Base-by-base conservation (phyloP, 1,140 invertebrate species). In the Macrocentrus cingulum region DNA sequence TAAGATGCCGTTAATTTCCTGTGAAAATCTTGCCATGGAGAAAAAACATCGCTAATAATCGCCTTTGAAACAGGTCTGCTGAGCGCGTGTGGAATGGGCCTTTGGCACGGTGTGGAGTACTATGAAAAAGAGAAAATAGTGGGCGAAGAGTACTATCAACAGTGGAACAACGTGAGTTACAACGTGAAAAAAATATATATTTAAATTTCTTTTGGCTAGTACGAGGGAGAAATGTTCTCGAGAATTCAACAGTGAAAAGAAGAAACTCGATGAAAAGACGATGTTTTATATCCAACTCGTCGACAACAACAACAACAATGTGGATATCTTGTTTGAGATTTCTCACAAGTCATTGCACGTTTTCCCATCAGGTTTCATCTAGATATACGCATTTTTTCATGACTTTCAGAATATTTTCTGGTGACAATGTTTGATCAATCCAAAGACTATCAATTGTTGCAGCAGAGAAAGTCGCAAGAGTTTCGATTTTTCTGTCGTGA, bases 81-180 rank as follows among this genome's bases (percentile, higher is more conserved):
- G 59, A 89, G 91, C 59, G 93, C 93, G 22, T 93, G 92, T 41
- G 92, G 88, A 25, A 96, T 96, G 93, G 94, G 92, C 46, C 81
- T 96, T 22, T 97, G 93, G 93, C 94, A 96, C 74, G 94, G 91
- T 23, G 93, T 95, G 16, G 94, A 96, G 76, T 96, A 95, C 77
- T 96, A 94, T 69, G 94, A 97, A 76, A 93, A 92, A 74, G 92
- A 95, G 76, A 94, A 93, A 77, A 86, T 94, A 22, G 91, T 94
- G 48, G 92, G 91, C 32, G 90, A 94, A 69, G 90, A 93, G 68
- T 92, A 87, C 71, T 95, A 91, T 71, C 91, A 94, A 76, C 89
- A 92, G 70, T 97, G 94, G 93, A 92, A 86, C 75, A 88, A 88
- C 77, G 92, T 96, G 86, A 88, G 85, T 85, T 52, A 48, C 29